A percentile compares a stretch with the other conserved stretches of the same genome.
phyloP scores from a whole-genome alignment of 2,113 vertebrate genomes.

The Heteronetta atricapilla region DNA sequence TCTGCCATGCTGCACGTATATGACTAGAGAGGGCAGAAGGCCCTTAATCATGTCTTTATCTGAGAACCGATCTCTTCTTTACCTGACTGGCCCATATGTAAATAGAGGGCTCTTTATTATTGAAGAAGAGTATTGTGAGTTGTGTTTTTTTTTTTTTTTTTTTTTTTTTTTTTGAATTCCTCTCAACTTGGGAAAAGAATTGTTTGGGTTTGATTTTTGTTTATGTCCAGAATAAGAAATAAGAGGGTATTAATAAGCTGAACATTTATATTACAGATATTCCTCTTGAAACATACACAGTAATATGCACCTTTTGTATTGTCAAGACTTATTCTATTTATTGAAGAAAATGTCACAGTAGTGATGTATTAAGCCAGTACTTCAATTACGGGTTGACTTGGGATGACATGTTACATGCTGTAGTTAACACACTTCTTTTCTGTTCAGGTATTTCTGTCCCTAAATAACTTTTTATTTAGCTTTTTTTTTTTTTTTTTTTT shows the following conservation, averaged over 20 bases:
- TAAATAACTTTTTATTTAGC: slow-evolving; percentile 78
- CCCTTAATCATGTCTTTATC: slow-evolving; percentile 23
- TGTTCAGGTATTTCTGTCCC: slow-evolving; percentile 83
- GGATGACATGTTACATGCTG: slow-evolving; percentile 87
- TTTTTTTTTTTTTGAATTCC: slow-evolving; percentile 43
- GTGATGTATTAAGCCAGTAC: slow-evolving; percentile 89
- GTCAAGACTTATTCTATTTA: slow-evolving; percentile 86
- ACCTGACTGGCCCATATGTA: slow-evolving; percentile 66
- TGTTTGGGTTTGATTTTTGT: slow-evolving; percentile 68
- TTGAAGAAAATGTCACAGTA: slow-evolving; percentile 87
- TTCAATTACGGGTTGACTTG: slow-evolving; percentile 88
- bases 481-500: slow-evolving; percentile 53
- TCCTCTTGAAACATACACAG: slow-evolving; percentile 78
- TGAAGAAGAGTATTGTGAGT: slow-evolving; percentile 44
- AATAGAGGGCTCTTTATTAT: slow-evolving; percentile 71
- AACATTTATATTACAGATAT: slow-evolving; percentile 76
- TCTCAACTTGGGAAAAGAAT: slow-evolving; percentile 60
- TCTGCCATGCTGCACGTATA: slow-evolving; percentile 71
- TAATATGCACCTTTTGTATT: slow-evolving; percentile 85
- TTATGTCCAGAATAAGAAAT: slow-evolving; percentile 70
- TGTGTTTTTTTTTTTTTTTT: not conserved
- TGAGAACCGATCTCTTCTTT: slow-evolving; percentile 52
- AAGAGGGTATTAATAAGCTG: slow-evolving; percentile 77
- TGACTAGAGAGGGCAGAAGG: slow-evolving; percentile 26
- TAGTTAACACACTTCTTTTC: slow-evolving; percentile 80